Conservation (phyloP, 35 echinoderm and acorn worm genomes). For the Antedon bifida region DNA sequence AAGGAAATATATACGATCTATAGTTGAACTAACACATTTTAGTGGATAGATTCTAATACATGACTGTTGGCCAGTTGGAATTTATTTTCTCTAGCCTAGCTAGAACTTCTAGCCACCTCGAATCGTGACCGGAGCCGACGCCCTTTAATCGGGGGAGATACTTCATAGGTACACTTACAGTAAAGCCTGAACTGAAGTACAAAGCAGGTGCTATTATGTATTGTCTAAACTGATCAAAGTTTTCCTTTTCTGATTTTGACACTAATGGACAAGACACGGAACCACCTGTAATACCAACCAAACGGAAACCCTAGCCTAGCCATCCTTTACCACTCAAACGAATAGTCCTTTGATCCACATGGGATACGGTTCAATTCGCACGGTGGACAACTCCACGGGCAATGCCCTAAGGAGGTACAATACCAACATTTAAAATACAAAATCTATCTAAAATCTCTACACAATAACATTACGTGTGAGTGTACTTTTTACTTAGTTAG, state of each 20-base stretch:
- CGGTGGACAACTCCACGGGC: not conserved
- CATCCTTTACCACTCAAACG: not conserved
- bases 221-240: not conserved
- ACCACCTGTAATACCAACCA: not conserved
- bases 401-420: too few species aligned
- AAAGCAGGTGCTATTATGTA: not conserved
- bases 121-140: too few species aligned
- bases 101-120: too few species aligned
- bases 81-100: too few species aligned
- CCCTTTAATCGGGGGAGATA: too few species aligned
- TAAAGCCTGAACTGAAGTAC: too few species aligned
- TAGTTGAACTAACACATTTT: too few species aligned
- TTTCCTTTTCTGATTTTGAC: not conserved
- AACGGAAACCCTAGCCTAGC: not conserved
- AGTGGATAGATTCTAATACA: too few species aligned
- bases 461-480: not conserved
- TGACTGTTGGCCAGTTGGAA: too few species aligned
- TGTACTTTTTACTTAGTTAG: conserved; percentile 2
- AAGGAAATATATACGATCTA: too few species aligned
- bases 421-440: not conserved
- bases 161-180: too few species aligned
- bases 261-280: not conserved
- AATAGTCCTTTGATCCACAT: not conserved
- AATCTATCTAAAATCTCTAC: too few species aligned
- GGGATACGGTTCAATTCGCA: not conserved